phyloP scores from a whole-genome alignment of 2,113 vertebrate genomes.

The Sylvietta virens region DNA sequence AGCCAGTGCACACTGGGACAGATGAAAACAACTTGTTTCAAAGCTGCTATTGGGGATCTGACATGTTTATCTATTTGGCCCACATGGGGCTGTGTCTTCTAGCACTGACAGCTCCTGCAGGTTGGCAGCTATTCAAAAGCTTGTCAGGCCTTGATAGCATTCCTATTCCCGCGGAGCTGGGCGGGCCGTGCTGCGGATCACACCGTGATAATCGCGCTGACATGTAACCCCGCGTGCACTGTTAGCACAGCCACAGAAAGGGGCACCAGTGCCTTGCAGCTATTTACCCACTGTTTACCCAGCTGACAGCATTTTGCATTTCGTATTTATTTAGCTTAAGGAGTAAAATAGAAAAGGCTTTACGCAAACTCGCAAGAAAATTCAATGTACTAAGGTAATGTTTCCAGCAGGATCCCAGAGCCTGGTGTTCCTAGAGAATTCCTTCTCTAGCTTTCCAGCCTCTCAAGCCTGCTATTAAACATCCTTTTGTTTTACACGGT shows the following conservation, averaged over 20 bases:
- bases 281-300: neutral
- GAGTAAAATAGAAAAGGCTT: neutral
- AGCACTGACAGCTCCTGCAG: conserved; percentile 43
- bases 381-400: neutral
- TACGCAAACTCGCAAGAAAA: neutral
- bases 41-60: conserved; percentile 20
- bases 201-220: conserved; percentile 2
- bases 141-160: conserved; percentile 58
- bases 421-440: neutral
- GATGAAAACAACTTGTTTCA: conserved; percentile 34
- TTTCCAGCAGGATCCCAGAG: neutral
- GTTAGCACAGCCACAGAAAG: neutral
- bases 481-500: neutral
- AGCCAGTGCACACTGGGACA: neutral
- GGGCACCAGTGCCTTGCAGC: neutral
- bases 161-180: conserved; percentile 33
- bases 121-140: conserved; percentile 61
- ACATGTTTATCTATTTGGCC: conserved; percentile 61
- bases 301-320: neutral
- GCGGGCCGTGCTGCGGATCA: neutral
- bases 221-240: neutral
- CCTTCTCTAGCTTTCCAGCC: neutral
- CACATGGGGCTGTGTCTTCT: conserved; percentile 53
- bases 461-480: neutral
- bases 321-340: neutral